These are phyloP conservation scores for Verasper variegatus DNA, from an alignment of 2,113 vertebrate species.

Conservation along the genomic window DNA sequence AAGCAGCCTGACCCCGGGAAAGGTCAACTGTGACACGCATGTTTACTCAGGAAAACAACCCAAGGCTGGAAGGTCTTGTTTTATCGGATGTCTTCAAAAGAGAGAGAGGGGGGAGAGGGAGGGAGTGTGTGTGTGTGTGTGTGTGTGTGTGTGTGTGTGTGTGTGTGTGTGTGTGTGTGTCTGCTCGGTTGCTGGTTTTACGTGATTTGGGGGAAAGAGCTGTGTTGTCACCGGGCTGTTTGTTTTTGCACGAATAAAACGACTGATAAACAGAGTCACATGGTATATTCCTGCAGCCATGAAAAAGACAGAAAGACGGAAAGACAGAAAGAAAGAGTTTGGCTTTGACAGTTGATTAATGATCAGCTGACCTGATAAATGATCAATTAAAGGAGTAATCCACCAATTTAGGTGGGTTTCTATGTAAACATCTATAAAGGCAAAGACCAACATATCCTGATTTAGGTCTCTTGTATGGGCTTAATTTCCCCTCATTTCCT, in stretches of 20 bases:
- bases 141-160: slow-evolving; percentile 53
- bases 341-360: too few relatives aligned
- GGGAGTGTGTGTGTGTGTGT: slow-evolving; percentile 48
- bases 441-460: too few relatives aligned
- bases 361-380: too few relatives aligned
- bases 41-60: slow-evolving; percentile 86
- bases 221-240: slow-evolving; percentile 53
- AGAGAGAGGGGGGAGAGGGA: slow-evolving; percentile 43
- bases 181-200: slow-evolving; percentile 71
- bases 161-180: slow-evolving; percentile 50
- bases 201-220: slow-evolving; percentile 56
- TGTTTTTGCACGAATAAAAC: slow-evolving; percentile 41
- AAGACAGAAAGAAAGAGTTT: not conserved
- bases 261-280: slow-evolving; percentile 33
- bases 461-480: too few relatives aligned
- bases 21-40: slow-evolving; percentile 88
- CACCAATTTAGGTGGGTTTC: too few relatives aligned
- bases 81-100: slow-evolving; percentile 81
- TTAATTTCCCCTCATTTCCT: too few relatives aligned
- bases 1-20: slow-evolving; percentile 84
- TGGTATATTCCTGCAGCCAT: not conserved
- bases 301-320: slow-evolving; percentile 14
- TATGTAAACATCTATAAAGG: too few relatives aligned
- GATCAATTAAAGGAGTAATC: too few relatives aligned
- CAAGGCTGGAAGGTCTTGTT: slow-evolving; percentile 82